These are phyloP conservation scores for Coreius guichenoti DNA, from an alignment of 2,797 vertebrate species.

Conservation along the genomic window DNA sequence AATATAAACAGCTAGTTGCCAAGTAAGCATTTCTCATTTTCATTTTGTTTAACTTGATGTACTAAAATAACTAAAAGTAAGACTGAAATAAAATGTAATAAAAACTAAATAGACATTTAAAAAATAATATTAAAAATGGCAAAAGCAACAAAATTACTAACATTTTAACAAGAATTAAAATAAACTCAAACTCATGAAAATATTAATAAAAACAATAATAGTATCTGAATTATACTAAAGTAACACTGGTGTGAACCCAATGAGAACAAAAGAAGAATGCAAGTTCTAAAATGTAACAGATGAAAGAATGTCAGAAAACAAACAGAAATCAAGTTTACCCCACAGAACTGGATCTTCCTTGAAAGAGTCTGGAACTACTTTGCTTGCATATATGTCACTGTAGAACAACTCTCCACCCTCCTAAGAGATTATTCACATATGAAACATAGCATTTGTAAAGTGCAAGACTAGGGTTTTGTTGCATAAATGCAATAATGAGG, in stretches of 20 bases:
- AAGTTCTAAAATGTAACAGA: not conserved
- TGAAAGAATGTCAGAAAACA: not conserved
- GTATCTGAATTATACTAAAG: not conserved
- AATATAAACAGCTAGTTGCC: not conserved
- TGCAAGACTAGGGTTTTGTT: not conserved
- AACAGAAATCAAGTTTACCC: conserved; percentile 67
- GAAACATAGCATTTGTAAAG: not conserved
- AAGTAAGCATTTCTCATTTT: not conserved
- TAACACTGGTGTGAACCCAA: not conserved
- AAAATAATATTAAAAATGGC: not conserved
- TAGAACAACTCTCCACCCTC: conserved; percentile 80
- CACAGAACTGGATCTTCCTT: conserved; percentile 76
- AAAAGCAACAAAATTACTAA: not conserved
- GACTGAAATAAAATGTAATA: not conserved
- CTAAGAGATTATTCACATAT: conserved; percentile 57
- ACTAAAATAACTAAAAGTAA: not conserved
- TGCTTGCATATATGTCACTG: conserved; percentile 80
- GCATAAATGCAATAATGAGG: not conserved
- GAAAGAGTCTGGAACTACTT: conserved; percentile 74
- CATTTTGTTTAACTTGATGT: not conserved
- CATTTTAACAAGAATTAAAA: not conserved
- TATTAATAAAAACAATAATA: not conserved
- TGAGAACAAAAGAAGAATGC: not conserved
- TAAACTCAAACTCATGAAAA: no score
- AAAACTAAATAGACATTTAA: not conserved